Base-by-base conservation (phyloP, 1,140 invertebrate genomes). In the Psix sp. region DNA sequence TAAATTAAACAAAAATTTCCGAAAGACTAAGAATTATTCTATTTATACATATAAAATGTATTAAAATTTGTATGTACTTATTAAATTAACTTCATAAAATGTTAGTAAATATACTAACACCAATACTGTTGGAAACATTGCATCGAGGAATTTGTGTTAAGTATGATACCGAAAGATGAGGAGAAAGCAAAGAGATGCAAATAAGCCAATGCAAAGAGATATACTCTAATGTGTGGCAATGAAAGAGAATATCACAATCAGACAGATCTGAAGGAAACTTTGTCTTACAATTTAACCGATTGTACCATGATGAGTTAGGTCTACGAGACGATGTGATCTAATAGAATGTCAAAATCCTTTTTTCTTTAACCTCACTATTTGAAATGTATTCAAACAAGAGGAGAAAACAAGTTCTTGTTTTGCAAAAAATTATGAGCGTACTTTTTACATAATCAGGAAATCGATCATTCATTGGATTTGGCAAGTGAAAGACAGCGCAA, bases 161-260 rank as follows among this genome's bases (percentile, higher is more conserved):
- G 31, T 56, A 31, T 48, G 33, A n/a, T n/a, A n/a, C n/a, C n/a
- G 48, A 48, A 60, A 48, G 43, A 39, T 35, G 56, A 35, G 51
- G 43, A 39, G 20, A n/a, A n/a, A 40, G 54, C 48, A 67, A 72
- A 78, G 66, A 48, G 73, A 79, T 79, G 79, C 52, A 80, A 80
- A 80, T 79, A 66, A 77, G 70, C 52, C 66, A 56, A 62, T 57
- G 71, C 48, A 59, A 70, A 35, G 66, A 57, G 59, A 43, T 65
- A n/a, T n/a, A n/a, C n/a, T n/a, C n/a, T 35, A 66, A 56, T 36
- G 66, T 43, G 42, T 56, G 42, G 4, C 35, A 2, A 20, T 46
- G 46, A 48, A 56, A 54, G 45, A 45, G 63, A 62, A 48, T 42
- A 42, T 33, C 42, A 70, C 66, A 70, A 56, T 70, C 56, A 62